Conservation (phyloP, 1,140 invertebrate genomes). For the Listronotus bonariensis region DNA sequence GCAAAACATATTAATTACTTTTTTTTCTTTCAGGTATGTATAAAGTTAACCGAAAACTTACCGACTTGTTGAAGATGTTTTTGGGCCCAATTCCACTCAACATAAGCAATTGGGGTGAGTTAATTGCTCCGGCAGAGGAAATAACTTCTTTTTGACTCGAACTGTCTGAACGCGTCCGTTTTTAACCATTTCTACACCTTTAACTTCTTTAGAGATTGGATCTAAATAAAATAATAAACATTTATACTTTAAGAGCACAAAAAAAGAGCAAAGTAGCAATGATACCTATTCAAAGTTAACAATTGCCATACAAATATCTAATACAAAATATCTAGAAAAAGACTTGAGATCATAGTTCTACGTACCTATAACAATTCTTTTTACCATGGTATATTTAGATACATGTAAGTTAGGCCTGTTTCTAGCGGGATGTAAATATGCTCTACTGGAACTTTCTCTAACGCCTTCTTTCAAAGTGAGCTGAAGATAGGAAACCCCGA, state of each 20-base stretch:
- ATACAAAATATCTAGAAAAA: no score
- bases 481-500: constrained; percentile 69
- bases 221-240: constrained; percentile 51
- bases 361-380: constrained; percentile 69
- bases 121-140: constrained; percentile 74
- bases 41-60: not conserved
- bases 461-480: constrained; percentile 71
- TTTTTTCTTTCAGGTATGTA: constrained; percentile 26
- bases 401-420: constrained; percentile 69
- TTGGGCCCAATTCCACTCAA: constrained; percentile 78
- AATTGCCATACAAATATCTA: no score
- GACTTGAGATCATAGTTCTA: not conserved
- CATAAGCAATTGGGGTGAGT: constrained; percentile 79
- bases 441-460: constrained; percentile 74
- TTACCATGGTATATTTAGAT: constrained; percentile 67
- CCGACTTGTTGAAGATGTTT: constrained; percentile 63
- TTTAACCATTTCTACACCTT: constrained; percentile 67
- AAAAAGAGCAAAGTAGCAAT: not conserved
- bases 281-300: not conserved
- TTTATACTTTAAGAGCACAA: not conserved
- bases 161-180: constrained; percentile 62
- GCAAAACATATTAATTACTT: no score
- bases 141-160: constrained; percentile 72
- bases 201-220: constrained; percentile 62
- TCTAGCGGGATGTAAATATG: constrained; percentile 71